Evolutionary conservation across 2,113 vertebrate species (phyloP).

Genomic region (Phylloscopus trochilus): DNA sequence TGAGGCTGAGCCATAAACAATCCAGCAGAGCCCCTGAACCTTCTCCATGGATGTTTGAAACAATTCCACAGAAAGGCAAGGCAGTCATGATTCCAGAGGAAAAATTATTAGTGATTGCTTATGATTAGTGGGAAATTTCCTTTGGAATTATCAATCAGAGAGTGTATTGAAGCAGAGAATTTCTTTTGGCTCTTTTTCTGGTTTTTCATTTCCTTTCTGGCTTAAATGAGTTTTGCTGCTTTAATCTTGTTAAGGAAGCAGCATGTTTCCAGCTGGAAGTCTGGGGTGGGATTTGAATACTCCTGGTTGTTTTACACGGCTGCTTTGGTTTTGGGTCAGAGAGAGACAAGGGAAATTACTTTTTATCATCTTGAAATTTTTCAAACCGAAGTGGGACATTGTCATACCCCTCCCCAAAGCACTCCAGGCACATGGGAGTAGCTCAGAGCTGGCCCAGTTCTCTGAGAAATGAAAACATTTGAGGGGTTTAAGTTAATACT

Average conservation of each 20-base stretch:
- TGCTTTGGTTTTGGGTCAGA: neutral
- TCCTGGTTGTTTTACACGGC: accelerated
- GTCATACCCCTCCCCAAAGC: neutral
- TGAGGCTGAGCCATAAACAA: neutral
- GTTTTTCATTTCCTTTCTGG: no score
- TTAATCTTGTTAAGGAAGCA: neutral
- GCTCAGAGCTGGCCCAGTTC: neutral
- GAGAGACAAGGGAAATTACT: neutral
- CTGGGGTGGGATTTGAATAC: neutral
- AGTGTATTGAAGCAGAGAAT: neutral
- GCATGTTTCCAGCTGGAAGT: neutral
- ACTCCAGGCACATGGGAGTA: accelerated
- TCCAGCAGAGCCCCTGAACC: no score
- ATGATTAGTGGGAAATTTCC: neutral
- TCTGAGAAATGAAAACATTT: accelerated
- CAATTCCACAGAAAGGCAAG: neutral
- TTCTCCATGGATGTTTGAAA: neutral
- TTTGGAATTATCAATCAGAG: neutral
- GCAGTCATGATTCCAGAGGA: neutral
- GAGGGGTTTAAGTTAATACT: neutral
- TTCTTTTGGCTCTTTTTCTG: neutral
- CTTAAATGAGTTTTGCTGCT: neutral
- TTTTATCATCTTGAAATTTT: neutral
- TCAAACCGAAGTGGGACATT: neutral
- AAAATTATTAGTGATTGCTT: neutral